Evolutionary conservation across 2,113 vertebrate genomes (phyloP), one percentile per base, ranked within the genome.

Genomic region (Catharus fuscescens): DNA sequence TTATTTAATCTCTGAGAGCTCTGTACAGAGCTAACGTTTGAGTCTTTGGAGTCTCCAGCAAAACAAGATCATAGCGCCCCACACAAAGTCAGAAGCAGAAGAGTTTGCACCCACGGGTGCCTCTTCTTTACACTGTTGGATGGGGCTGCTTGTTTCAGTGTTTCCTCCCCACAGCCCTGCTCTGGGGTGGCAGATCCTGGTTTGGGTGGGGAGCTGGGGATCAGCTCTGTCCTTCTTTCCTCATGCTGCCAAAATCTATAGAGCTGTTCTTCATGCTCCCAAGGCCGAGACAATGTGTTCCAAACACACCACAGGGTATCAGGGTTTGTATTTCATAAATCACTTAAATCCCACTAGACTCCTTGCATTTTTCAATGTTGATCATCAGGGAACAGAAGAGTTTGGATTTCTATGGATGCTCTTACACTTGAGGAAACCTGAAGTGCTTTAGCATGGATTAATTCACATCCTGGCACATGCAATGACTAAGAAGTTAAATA

Each of bases 1-100:
- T 96, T 93, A 86, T 74, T 90, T 76, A 77, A 65, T 79, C 72
- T 69, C 88, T 91, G 88, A 79, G 69, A 96, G 86, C 38, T 60
- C 52, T 54, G 48, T 32, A 52, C n/a, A 88, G 73, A 87, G 57
- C 66, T 95, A 94, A 88, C 77, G 80, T 90, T 59, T 65, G 73
- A 76, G 80, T 67, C 77, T 76, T 89, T 72, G 45, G 71, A 71
- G 67, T 85, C 71, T 53, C 52, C 24, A 91, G 80, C 32, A 94
- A 94, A 93, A 93, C 85, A 90, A 90, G 71, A 81, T 71, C 76
- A 26, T 14, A 57, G 45, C 54, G 67, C 45, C 74, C 77, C 59
- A 80, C 13, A 74, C 18, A 66, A 80, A 89, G 88, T 31, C 71
- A 71, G 80, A 67, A 80, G 74, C 76, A 84, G 76, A 94, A 94